Percentiles rank a stretch among this genome's conserved stretches.
These are phyloP conservation scores for Dendrocopos noguchii DNA, from an alignment of 2,113 vertebrate species.

Conservation along the genomic window DNA sequence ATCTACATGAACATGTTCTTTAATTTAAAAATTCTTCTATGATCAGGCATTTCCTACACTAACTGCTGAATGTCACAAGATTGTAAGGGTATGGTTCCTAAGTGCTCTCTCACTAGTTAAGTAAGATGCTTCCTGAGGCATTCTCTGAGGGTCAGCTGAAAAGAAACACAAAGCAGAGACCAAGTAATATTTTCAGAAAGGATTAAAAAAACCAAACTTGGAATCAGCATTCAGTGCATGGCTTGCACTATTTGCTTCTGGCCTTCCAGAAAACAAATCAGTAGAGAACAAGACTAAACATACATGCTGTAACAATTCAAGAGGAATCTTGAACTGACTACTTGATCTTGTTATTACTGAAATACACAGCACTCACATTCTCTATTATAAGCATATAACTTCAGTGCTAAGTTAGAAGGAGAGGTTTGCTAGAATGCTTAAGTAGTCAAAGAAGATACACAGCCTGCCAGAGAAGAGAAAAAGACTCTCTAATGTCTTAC, in stretches of 20 bases:
- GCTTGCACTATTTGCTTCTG: background rate
- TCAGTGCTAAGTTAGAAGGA: background rate
- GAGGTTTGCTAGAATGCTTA: background rate
- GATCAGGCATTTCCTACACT: background rate
- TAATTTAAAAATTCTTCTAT: background rate
- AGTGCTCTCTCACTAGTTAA: background rate
- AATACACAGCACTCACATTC: background rate
- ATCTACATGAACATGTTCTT: background rate
- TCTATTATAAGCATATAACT: background rate
- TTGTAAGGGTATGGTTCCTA: background rate
- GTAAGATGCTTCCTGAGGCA: background rate
- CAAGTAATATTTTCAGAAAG: background rate
- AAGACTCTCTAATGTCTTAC: background rate
- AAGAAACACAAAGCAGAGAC: background rate
- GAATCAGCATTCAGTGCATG: background rate
- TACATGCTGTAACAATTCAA: background rate
- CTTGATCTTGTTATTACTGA: background rate
- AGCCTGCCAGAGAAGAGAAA: background rate
- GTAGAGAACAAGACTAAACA: background rate
- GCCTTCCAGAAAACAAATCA: background rate
- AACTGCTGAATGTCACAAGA: background rate
- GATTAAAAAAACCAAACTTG: background rate
- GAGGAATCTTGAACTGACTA: background rate
- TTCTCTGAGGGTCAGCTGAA: background rate
- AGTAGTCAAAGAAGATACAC: background rate